phyloP scores from a whole-genome alignment of 2,797 vertebrate genomes.

The Melanotaenia trifasciata region DNA sequence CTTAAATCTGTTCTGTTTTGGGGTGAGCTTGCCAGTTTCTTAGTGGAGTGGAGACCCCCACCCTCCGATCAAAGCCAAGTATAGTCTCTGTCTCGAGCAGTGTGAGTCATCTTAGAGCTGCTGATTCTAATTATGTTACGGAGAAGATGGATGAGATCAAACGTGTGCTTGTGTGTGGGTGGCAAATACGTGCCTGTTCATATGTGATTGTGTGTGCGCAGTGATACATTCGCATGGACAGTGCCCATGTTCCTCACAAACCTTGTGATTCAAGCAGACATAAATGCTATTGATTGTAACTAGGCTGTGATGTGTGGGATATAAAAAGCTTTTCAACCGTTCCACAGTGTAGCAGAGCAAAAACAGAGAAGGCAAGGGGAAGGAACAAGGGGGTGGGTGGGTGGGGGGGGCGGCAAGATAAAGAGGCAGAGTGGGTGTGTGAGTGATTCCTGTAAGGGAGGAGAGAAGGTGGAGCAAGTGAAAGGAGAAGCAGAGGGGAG shows the following conservation, averaged over 20 bases:
- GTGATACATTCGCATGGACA: conserved; percentile 21
- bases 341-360: conserved; percentile 71
- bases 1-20: conserved; percentile 81
- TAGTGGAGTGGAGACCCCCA: conserved; percentile 76
- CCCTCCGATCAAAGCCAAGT: conserved; percentile 77
- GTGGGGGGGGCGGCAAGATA: conserved; percentile 49
- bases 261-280: conserved; percentile 76
- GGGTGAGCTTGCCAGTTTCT: conserved; percentile 74
- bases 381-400: conserved; percentile 31
- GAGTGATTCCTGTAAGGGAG: conserved; percentile 67
- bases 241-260: conserved; percentile 63
- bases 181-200: conserved; percentile 34
- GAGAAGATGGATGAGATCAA: conserved; percentile 80
- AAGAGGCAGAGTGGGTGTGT: conserved; percentile 69
- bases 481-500: conserved; percentile 45
- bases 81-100: conserved; percentile 78
- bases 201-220: conserved; percentile 14
- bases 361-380: conserved; percentile 69
- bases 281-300: conserved; percentile 83
- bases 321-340: conserved; percentile 81
- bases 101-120: conserved; percentile 80
- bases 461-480: conserved; percentile 65
- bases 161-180: conserved; percentile 56
- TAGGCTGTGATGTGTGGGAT: conserved; percentile 80
- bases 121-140: conserved; percentile 82